Conservation (phyloP, 2,797 vertebrate species). For the Delichon dasypus region DNA sequence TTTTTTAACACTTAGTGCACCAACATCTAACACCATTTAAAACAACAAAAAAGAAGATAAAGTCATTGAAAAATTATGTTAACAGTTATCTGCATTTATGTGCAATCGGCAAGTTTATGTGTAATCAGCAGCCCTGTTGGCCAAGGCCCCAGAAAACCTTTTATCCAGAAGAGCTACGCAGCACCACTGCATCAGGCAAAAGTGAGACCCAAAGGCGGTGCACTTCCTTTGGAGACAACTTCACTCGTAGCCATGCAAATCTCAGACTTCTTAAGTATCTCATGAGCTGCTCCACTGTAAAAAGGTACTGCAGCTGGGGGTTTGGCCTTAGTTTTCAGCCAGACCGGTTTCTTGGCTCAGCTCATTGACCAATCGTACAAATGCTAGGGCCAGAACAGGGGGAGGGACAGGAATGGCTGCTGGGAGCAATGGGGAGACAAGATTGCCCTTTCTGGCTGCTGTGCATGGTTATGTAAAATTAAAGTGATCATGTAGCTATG, state of each 20-base stretch:
- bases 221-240: background rate
- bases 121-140: background rate
- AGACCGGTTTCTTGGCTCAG: background rate
- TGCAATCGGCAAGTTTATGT: background rate
- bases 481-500: slow-evolving; percentile 59
- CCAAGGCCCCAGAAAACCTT: background rate
- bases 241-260: background rate
- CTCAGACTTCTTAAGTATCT: background rate
- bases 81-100: background rate
- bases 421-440: slow-evolving; percentile 5
- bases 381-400: background rate
- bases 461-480: slow-evolving; percentile 61
- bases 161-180: background rate
- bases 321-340: background rate
- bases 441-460: slow-evolving; percentile 29
- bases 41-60: background rate
- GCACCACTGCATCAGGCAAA: background rate
- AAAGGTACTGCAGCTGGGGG: background rate
- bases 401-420: slow-evolving; percentile 2
- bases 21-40: background rate
- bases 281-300: background rate
- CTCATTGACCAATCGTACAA: background rate
- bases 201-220: background rate
- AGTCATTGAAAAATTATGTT: background rate
- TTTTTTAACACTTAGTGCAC: background rate